A percentile compares a stretch with the other conserved stretches of the same genome.
These are phyloP conservation scores for Hylaea fasciaria DNA, from an alignment of 2,888 invertebrate species.

Conservation along the genomic window DNA sequence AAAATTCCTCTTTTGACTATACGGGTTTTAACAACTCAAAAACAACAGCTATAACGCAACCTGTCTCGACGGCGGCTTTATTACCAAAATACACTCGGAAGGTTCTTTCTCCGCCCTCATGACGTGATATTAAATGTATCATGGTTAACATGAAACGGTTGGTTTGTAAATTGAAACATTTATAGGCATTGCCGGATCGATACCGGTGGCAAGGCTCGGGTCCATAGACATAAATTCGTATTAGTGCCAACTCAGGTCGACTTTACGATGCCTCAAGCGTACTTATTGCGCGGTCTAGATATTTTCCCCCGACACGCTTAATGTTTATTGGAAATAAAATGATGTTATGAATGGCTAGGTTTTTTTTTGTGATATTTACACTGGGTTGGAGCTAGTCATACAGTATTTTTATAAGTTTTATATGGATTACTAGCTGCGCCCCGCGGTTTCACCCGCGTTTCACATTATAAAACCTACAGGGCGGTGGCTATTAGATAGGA, in stretches of 20 bases:
- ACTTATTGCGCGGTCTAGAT: slow-evolving; percentile 75
- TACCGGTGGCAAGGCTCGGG: slow-evolving; percentile 64
- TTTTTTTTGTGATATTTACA: slow-evolving; percentile 24
- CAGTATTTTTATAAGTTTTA: no score
- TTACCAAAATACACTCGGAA: slow-evolving; percentile 37
- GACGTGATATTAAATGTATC: slow-evolving; percentile 49
- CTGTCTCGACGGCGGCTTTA: slow-evolving; percentile 34
- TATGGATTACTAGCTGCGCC: no score
- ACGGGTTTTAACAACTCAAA: no score
- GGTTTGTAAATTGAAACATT: slow-evolving; percentile 78
- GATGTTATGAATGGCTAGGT: slow-evolving; percentile 43
- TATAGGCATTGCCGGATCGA: slow-evolving; percentile 75
- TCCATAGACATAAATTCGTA: slow-evolving; percentile 83
- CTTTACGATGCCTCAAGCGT: slow-evolving; percentile 78
- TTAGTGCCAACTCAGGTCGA: slow-evolving; percentile 83
- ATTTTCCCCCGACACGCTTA: slow-evolving; percentile 64
- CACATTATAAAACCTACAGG: no score
- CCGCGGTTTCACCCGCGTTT: no score
- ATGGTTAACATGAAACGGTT: slow-evolving; percentile 59
- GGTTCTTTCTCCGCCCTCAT: slow-evolving; percentile 41
- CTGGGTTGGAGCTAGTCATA: neutral
- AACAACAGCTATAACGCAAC: neutral
- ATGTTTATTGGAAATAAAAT: slow-evolving; percentile 64
- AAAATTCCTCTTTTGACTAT: no score
- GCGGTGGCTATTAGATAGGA: no score